Evolutionary conservation across 1,140 invertebrate genomes (phyloP).

Genomic region (Harpegnathos saltator): DNA sequence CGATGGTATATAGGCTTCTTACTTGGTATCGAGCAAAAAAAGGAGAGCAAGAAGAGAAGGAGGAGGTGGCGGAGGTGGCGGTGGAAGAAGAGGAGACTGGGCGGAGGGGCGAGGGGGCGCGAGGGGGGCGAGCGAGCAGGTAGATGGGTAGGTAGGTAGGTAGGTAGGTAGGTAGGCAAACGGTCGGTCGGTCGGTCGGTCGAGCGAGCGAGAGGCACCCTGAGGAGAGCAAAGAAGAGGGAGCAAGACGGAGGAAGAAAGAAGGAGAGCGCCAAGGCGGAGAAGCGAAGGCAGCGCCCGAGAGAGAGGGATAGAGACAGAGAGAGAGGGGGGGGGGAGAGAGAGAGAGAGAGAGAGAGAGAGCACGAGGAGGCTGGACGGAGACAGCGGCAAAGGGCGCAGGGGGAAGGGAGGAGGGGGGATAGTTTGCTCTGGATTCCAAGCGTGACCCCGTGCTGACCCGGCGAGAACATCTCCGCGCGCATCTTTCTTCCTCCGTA

Average conservation of each 20-base stretch:
- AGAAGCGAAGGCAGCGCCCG: not conserved
- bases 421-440: slow-evolving; percentile 86
- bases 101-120: not conserved
- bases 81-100: slow-evolving; percentile 18
- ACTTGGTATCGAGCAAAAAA: slow-evolving; percentile 68
- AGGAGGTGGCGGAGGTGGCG: slow-evolving; percentile 34
- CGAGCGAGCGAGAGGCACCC: slow-evolving; percentile 51
- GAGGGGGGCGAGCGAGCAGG: slow-evolving; percentile 10
- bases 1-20: slow-evolving; percentile 71
- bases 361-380: slow-evolving; percentile 1
- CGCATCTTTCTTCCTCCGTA: slow-evolving; percentile 76
- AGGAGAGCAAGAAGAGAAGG: slow-evolving; percentile 49
- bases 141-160: slow-evolving; percentile 45
- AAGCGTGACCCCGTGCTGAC: slow-evolving; percentile 85
- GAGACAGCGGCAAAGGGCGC: slow-evolving; percentile 40
- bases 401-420: slow-evolving; percentile 76
- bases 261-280: too few relatives aligned
- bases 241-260: not conserved
- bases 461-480: slow-evolving; percentile 85
- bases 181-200: slow-evolving; percentile 47
- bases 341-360: slow-evolving; percentile 57
- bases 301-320: slow-evolving; percentile 25
- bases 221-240: slow-evolving; percentile 27
- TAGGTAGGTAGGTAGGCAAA: slow-evolving; percentile 51
- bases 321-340: slow-evolving; percentile 43